Evolutionary conservation across 1,140 invertebrate genomes (phyloP), one percentile per base, ranked within the genome.

Genomic region (Protaetia brevitarsis): DNA sequence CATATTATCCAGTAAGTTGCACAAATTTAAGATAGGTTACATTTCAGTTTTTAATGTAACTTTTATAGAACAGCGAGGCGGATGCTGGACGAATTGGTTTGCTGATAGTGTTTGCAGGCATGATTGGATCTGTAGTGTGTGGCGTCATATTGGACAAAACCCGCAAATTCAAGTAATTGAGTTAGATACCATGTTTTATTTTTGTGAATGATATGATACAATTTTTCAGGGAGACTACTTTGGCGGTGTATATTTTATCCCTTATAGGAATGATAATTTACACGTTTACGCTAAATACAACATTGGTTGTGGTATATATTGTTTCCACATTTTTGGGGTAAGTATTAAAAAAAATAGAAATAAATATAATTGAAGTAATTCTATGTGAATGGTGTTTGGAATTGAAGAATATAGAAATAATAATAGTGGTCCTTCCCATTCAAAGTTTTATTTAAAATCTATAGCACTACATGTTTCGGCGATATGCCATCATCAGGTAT

Each of bases 51-150:
- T 34, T 19, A 63, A 57, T 37, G 3, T n/a, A n/a, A n/a, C n/a
- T n/a, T n/a, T n/a, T n/a, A n/a, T n/a, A 93, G 89, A 83, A 82
- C 26, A 83, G 85, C 29, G 85, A 86, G 70, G 79, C 84, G 73
- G 88, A 93, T 76, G 91, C 89, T 1, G 96, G 96, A 26, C 81
- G 88, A 60, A 95, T 97, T 69, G 96, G 96, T 1, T 78, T 97
- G 8, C 85, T 90, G 1, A 92, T 98, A 65, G 91, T 97, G 2
- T 83, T 96, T 3, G 87, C 91, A 3, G 96, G 96, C 30, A 94
- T 97, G 86, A 66, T 89, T 0, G 95, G 95, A 0, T 95, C 95
- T 0, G 88, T 97, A 8, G 79, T 94, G 0, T 93, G 91, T 72
- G 96, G 96, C 0, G 80, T 95, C 45, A 82, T 94, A 69, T 82